Conservation (phyloP, 2,113 vertebrate species). For the Phrynocephalus versicolor region DNA sequence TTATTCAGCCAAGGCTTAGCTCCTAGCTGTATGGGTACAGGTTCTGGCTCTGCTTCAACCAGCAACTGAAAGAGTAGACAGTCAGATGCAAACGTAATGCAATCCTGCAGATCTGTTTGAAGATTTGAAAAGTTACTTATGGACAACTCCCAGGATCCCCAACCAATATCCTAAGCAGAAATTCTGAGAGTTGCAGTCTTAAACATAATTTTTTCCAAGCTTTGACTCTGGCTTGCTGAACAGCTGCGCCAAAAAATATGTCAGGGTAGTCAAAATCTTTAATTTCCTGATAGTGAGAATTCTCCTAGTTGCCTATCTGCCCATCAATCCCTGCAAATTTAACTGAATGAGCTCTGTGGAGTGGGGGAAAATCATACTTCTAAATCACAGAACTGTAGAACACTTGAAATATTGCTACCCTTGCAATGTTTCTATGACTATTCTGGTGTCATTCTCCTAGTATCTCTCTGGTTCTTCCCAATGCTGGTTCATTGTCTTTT, state of each 20-base stretch:
- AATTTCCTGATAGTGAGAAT: neutral
- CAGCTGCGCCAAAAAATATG: neutral
- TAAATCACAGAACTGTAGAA: neutral
- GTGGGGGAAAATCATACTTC: neutral
- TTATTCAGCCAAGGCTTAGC: neutral
- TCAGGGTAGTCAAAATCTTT: neutral
- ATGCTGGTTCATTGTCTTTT: no score
- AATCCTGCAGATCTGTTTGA: neutral
- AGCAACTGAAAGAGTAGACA: neutral
- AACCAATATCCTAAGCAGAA: no score
- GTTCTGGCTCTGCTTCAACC: neutral
- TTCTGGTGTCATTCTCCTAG: neutral
- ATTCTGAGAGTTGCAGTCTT: no score
- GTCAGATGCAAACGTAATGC: neutral
- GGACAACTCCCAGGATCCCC: no score
- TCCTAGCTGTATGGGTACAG: neutral
- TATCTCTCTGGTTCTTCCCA: neutral
- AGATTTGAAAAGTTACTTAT: no score
- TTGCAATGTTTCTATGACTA: neutral
- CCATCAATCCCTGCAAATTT: neutral
- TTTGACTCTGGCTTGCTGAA: no score
- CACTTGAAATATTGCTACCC: neutral
- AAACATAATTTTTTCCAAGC: no score
- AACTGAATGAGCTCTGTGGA: neutral
- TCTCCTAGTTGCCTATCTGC: neutral